Conservation (phyloP, 2,888 invertebrate genomes). For the Andrena hattorfiana region DNA sequence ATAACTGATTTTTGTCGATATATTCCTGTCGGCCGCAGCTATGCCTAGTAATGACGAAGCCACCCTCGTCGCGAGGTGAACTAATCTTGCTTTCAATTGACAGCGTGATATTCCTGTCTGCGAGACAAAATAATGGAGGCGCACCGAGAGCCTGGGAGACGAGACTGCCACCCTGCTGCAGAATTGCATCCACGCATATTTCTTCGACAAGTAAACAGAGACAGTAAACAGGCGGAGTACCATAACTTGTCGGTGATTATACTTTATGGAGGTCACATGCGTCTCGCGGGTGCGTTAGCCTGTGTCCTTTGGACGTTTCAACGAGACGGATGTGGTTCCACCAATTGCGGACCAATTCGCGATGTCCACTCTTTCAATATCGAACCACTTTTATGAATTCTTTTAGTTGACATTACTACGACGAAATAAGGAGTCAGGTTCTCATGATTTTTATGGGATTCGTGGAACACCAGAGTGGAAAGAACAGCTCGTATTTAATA, state of each 20-base stretch:
- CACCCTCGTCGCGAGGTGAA: too few relatives aligned
- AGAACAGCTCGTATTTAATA: not conserved
- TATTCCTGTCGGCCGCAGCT: too few relatives aligned
- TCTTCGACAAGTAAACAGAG: conserved; percentile 8
- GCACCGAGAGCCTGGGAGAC: not conserved
- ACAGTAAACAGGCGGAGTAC: not conserved
- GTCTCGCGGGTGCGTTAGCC: conserved; percentile 1
- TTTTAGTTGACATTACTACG: too few relatives aligned
- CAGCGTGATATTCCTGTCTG: too few relatives aligned
- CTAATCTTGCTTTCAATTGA: too few relatives aligned
- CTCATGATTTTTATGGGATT: too few relatives aligned
- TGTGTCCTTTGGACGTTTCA: not conserved
- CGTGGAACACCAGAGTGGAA: too few relatives aligned
- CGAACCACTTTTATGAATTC: too few relatives aligned
- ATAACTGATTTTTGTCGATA: too few relatives aligned
- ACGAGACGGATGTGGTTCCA: not conserved
- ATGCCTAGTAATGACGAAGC: too few relatives aligned
- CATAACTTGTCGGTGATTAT: conserved; percentile 31
- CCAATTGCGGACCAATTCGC: not conserved
- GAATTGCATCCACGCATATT: conserved; percentile 1
- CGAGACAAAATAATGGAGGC: too few relatives aligned
- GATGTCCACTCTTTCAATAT: not conserved
- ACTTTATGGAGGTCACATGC: conserved; percentile 27
- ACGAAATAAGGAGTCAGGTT: too few relatives aligned
- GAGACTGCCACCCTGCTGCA: not conserved